Conservation (phyloP, 2,888 invertebrate species). For the Autographa pulchrina region DNA sequence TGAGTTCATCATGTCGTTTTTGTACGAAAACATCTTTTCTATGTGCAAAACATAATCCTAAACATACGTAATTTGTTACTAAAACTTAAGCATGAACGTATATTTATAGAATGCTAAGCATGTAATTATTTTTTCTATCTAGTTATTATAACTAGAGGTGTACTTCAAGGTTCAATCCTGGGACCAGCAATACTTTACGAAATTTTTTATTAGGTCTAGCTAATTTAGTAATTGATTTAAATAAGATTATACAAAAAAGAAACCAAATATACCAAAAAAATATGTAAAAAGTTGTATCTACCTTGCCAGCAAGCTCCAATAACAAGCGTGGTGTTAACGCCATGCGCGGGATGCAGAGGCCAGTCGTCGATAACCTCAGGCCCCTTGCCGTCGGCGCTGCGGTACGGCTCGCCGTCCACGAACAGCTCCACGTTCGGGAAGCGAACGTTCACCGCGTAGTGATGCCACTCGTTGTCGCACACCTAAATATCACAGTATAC, state of each 20-base stretch:
- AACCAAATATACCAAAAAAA: no score
- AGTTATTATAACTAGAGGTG: no score
- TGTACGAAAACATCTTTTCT: neutral
- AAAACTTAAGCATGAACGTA: neutral
- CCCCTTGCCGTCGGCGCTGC: slow-evolving; percentile 88
- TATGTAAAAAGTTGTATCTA: slow-evolving; percentile 63
- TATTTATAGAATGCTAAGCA: no score
- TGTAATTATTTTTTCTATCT: no score
- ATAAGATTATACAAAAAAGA: no score
- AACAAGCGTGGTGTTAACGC: slow-evolving; percentile 97
- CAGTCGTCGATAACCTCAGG: slow-evolving; percentile 99
- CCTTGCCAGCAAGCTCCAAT: slow-evolving; percentile 99
- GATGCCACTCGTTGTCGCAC: slow-evolving; percentile 99
- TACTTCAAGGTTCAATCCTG: neutral
- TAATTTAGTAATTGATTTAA: no score
- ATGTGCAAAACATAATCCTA: neutral
- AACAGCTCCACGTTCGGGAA: slow-evolving; percentile 97
- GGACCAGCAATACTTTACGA: neutral
- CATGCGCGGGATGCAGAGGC: slow-evolving; percentile 98
- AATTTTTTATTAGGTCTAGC: neutral
- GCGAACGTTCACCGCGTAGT: slow-evolving; percentile 97
- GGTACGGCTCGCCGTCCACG: slow-evolving; percentile 95
- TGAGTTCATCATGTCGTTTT: neutral
- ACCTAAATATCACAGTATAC: slow-evolving; percentile 84
- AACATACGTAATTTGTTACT: neutral